Evolutionary conservation across 2,797 vertebrate genomes (phyloP).

Genomic region (Thunnus albacares): DNA sequence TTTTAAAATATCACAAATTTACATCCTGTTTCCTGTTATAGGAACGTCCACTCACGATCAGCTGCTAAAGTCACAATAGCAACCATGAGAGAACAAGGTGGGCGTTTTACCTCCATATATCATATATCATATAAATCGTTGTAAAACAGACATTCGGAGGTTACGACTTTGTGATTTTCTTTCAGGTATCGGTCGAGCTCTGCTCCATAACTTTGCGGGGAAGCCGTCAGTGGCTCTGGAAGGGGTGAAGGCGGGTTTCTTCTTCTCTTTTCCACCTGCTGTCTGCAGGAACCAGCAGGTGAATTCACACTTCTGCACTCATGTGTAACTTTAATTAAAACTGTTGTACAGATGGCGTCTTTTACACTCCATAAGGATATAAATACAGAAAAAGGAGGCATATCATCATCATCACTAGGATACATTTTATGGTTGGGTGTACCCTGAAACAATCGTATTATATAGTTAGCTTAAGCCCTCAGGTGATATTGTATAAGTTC

Average conservation of each 20-base stretch:
- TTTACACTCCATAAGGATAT: background rate
- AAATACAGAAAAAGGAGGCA: too few species aligned
- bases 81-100: slow-evolving; percentile 79
- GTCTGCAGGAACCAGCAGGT: slow-evolving; percentile 67
- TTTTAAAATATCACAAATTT: too few species aligned
- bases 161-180: background rate
- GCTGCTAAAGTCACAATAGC: slow-evolving; percentile 67
- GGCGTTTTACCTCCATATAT: background rate
- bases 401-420: background rate
- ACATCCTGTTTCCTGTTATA: slow-evolving; percentile 37
- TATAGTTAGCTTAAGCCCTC: background rate
- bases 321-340: background rate
- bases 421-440: background rate
- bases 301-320: too few species aligned
- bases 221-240: slow-evolving; percentile 74
- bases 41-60: slow-evolving; percentile 80
- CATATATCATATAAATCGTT: fast-evolving
- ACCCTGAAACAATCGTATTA: background rate
- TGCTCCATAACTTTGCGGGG: slow-evolving; percentile 79
- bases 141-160: background rate
- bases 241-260: slow-evolving; percentile 68
- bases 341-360: background rate
- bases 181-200: slow-evolving; percentile 60
- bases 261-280: slow-evolving; percentile 73
- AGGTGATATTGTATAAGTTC: background rate